Conservation (phyloP, 2,888 invertebrate genomes). For the Herminia tarsipennalis region DNA sequence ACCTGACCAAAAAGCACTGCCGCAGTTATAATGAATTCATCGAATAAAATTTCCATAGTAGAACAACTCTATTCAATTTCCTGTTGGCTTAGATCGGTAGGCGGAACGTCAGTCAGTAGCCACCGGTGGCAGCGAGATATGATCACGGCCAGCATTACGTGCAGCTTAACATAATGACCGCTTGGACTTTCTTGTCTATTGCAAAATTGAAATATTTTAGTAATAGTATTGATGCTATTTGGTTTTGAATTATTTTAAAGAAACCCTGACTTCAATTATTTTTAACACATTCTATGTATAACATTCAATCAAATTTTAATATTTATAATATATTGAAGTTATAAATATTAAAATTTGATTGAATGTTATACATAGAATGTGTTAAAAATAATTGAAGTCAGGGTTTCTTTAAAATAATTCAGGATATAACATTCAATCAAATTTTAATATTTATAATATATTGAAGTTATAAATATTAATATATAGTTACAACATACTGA, state of each 20-base stretch:
- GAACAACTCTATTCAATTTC: conserved; percentile 40
- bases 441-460: too few relatives aligned
- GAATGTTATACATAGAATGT: background rate
- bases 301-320: too few relatives aligned
- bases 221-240: conserved; percentile 16
- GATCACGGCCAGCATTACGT: conserved; percentile 55
- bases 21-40: too few relatives aligned
- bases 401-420: too few relatives aligned
- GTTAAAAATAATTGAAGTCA: background rate
- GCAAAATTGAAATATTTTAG: conserved; percentile 48
- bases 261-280: background rate
- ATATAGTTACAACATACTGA: too few relatives aligned
- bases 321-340: too few relatives aligned
- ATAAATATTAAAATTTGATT: too few relatives aligned
- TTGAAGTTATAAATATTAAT: too few relatives aligned
- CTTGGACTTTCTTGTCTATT: conserved; percentile 22
- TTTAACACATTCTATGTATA: background rate
- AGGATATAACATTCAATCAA: too few relatives aligned
- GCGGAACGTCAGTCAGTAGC: conserved; percentile 62
- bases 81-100: conserved; percentile 45
- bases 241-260: too few relatives aligned
- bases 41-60: conserved; percentile 29
- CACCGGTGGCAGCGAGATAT: conserved; percentile 62
- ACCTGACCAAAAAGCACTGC: too few relatives aligned
- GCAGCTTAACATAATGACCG: conserved; percentile 45